A percentile compares a stretch with the other conserved stretches of the same genome.
phyloP scores from a whole-genome alignment of 2,888 invertebrate species.

The Tiliacea aurago region DNA sequence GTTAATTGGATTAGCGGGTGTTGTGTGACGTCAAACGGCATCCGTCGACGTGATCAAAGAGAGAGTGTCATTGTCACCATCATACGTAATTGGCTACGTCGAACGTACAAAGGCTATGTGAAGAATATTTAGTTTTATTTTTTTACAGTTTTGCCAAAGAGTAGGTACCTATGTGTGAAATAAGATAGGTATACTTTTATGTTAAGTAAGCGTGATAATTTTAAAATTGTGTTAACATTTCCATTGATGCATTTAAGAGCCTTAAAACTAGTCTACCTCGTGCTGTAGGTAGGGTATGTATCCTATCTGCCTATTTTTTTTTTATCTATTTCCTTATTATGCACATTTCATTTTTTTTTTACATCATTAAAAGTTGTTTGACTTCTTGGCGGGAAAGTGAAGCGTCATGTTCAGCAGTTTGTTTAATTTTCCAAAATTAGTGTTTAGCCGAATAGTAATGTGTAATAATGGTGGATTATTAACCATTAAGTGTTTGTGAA shows the following conservation, averaged over 20 bases:
- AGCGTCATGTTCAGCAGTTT: too few species aligned
- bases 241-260: background rate
- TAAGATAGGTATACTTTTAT: background rate
- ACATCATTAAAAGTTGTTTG: too few species aligned
- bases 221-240: background rate
- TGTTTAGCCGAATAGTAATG: too few species aligned
- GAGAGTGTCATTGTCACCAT: slow-evolving; percentile 56
- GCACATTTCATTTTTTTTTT: too few species aligned
- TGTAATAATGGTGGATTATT: too few species aligned
- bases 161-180: background rate
- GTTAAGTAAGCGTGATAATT: background rate
- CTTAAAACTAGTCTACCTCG: background rate
- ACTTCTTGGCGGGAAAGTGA: too few species aligned
- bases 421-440: too few species aligned
- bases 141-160: background rate
- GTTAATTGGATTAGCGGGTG: slow-evolving; percentile 57
- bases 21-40: slow-evolving; percentile 47
- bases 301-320: too few species aligned
- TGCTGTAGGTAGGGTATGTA: background rate
- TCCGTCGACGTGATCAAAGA: slow-evolving; percentile 59
- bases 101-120: slow-evolving; percentile 14
- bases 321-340: background rate
- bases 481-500: too few species aligned
- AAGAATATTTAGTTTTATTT: background rate
- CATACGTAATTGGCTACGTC: slow-evolving; percentile 54